These are phyloP conservation scores for Osmerus mordax DNA, from an alignment of 2,113 vertebrate species.

Conservation along the genomic window DNA sequence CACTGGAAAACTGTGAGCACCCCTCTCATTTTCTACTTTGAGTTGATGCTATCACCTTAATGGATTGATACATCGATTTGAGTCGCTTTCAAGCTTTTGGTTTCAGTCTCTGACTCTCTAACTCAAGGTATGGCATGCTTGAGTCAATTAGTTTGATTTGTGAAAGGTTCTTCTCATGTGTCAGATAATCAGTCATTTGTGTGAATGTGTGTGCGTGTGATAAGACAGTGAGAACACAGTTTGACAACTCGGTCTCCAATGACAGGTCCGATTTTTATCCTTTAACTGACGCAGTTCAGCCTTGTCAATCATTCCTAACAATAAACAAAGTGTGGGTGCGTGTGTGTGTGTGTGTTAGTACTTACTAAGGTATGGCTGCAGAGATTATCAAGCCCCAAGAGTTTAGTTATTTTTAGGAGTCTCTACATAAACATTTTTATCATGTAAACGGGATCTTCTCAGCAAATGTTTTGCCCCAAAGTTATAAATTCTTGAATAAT, in stretches of 20 bases:
- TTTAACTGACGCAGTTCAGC: slow-evolving; percentile 44
- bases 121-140: too few species aligned
- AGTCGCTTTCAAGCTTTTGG: too few species aligned
- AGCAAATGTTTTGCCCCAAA: too few species aligned
- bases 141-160: neutral
- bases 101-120: too few species aligned
- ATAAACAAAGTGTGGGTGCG: slow-evolving; percentile 6
- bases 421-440: too few species aligned
- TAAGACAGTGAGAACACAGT: slow-evolving; percentile 1
- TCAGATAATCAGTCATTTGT: neutral
- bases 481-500: too few species aligned
- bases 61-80: too few species aligned
- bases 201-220: neutral
- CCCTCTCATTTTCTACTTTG: slow-evolving; percentile 37
- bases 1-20: slow-evolving; percentile 48
- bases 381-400: slow-evolving; percentile 5
- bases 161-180: neutral
- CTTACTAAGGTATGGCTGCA: neutral
- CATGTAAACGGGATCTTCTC: too few species aligned
- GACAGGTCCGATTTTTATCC: slow-evolving; percentile 46
- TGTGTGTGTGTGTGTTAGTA: slow-evolving; percentile 9
- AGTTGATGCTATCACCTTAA: neutral
- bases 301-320: slow-evolving; percentile 46
- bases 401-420: too few species aligned
- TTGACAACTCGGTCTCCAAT: slow-evolving; percentile 19